phyloP scores from a whole-genome alignment of 2,888 invertebrate species.

The Caenorhabditis wallacei region DNA sequence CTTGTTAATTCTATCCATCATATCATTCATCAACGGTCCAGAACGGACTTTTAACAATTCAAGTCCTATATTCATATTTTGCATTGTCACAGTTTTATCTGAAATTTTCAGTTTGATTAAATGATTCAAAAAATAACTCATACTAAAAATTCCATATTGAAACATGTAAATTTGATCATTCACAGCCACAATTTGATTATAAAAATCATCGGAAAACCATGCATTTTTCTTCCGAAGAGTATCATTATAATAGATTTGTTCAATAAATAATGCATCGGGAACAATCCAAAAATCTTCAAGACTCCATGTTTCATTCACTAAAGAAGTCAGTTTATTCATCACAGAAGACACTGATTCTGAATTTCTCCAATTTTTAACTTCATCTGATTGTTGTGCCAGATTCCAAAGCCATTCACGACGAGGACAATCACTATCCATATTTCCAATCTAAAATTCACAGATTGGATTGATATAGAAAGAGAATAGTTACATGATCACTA shows the following conservation, averaged over 20 bases:
- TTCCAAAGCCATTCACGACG: slow-evolving; percentile 70
- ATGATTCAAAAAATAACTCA: slow-evolving; percentile 11
- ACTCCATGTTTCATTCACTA: slow-evolving; percentile 45
- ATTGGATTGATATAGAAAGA: not conserved
- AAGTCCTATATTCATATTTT: slow-evolving; percentile 67
- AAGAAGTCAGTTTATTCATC: slow-evolving; percentile 35
- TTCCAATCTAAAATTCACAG: slow-evolving; percentile 61
- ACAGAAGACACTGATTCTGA: slow-evolving; percentile 43
- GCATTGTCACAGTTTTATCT: slow-evolving; percentile 62
- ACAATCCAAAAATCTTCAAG: slow-evolving; percentile 69
- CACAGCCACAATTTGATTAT: slow-evolving; percentile 61
- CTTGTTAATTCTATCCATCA: slow-evolving; percentile 61
- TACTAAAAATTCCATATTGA: slow-evolving; percentile 71
- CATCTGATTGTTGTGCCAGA: slow-evolving; percentile 58
- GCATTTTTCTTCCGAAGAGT: slow-evolving; percentile 42
- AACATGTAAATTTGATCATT: slow-evolving; percentile 69
- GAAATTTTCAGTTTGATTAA: not conserved
- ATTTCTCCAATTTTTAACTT: slow-evolving; percentile 46
- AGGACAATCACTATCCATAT: slow-evolving; percentile 66
- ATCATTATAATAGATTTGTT: slow-evolving; percentile 61
- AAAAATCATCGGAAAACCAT: slow-evolving; percentile 66
- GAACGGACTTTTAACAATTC: slow-evolving; percentile 66
- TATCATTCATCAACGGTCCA: slow-evolving; percentile 67
- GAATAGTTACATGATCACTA: slow-evolving; percentile 85
- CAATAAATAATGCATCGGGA: slow-evolving; percentile 66